Evolutionary conservation across 2,888 invertebrate species (phyloP), one percentile per base, ranked within the genome.

Genomic region (Heliconius hortense): DNA sequence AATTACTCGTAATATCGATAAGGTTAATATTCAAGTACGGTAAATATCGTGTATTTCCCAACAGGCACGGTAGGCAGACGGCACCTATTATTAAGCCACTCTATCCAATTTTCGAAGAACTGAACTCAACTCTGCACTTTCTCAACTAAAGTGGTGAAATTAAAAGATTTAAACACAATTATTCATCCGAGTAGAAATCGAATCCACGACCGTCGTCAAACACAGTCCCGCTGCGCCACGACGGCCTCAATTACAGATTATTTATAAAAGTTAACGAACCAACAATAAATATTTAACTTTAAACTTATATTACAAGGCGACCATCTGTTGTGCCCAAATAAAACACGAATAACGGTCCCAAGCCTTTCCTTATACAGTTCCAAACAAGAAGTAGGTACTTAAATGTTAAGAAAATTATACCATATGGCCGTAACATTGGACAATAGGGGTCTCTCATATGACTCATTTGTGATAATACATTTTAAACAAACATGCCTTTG

Each of bases 301-400:
- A 35, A 26, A 70, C 7, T 24, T 4, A 31, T 62, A 67, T 64
- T 56, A 73, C 71, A 48, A 66, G 26, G 64, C 53, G 81, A 82
- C 84, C 87, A 87, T 88, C 83, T 87, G 87, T 84, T 80, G 77
- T 73, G 78, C 79, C 80, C 79, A 84, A 84, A 86, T 85, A 85
- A 87, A 90, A 89, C 84, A 84, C 85, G 84, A 85, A 82, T 82
- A 80, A 73, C 78, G 82, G 82, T 85, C 86, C 87, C 87, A 86
- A 86, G 88, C 86, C 86, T 87, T 87, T 82, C 91, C 90, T 80
- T 91, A 85, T 87, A 90, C 69, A 90, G 91, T 77, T 81, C 70
- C 85, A 84, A 83, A 84, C 66, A 82, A 62, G 82, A 83, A 83
- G 81, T 82, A n/a, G n/a, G 84, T 83, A 82, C 78, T 77, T 78